Base-by-base conservation (phyloP, 2,888 invertebrate species). In the Hecatera dysodea region DNA sequence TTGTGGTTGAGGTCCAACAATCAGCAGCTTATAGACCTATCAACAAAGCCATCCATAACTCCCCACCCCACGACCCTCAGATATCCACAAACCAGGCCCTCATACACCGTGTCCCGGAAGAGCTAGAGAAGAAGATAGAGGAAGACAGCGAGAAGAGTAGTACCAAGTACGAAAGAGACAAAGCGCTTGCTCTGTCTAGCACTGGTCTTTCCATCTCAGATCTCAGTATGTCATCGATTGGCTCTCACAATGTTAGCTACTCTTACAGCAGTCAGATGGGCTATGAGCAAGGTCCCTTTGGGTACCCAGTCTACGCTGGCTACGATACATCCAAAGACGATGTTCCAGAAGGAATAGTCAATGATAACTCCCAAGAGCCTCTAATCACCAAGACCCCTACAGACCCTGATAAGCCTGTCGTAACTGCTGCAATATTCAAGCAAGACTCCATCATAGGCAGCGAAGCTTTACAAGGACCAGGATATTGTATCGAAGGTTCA, bases 171-270 rank as follows among this genome's bases (percentile, higher is more conserved):
- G 92, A 92, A 12, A 91, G 88, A 71, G 90, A 90, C n/a, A 96
- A 94, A 91, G 93, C 96, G 6, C 89, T 96, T 64, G 96, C 97
- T 0, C 92, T 96, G 65, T 96, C 97, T 29, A 97, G 97, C 87
- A 98, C 98, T 0, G 98, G 98, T 0, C 96, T 98, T 3, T 98
- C 98, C 8, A 98, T 98, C 88, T 98, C 98, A 8, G 98, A 98
- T 88, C 95, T 98, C 0, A 98, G 98, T 87, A 96, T 98, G 88
- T 97, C 97, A 22, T 98, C 98, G 39, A 96, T 96, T 59, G 97
- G 97, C 19, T 97, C 97, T 46, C 97, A 97, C 68, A 98, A 98
- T 90, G 97, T 97, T 19, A 97, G 97, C 75, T 97, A 98, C 90
- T 97, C 97, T 57, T 98, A 98, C 89, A 97, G 98, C 67, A 98